phyloP scores from a whole-genome alignment of 2,888 invertebrate species.

The Ochropleura plecta region DNA sequence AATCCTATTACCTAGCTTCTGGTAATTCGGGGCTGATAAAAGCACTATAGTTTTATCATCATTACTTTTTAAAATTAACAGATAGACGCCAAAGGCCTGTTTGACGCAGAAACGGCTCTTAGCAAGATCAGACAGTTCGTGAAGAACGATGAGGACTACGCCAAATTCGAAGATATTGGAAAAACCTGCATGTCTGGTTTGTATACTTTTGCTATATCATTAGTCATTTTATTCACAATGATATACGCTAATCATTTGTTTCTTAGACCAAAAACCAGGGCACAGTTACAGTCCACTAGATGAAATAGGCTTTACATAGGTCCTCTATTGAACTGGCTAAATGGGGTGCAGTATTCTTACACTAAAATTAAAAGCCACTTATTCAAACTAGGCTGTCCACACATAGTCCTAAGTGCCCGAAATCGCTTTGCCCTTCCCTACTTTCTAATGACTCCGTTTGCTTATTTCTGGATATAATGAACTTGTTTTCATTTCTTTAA shows the following conservation, averaged over 20 bases:
- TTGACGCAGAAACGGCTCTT: slow-evolving; percentile 40
- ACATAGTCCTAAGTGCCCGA: background rate
- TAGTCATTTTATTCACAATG: background rate
- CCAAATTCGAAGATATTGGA: slow-evolving; percentile 48
- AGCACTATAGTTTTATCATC: background rate
- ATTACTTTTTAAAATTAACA: slow-evolving; percentile 20
- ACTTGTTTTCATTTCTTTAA: background rate
- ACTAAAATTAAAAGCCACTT: background rate
- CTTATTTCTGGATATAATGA: background rate
- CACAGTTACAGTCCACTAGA: background rate
- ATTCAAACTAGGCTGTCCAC: background rate
- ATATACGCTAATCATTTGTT: background rate
- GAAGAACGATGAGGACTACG: slow-evolving; percentile 53
- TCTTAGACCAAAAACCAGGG: background rate
- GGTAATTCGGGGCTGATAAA: background rate
- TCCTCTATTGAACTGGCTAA: background rate
- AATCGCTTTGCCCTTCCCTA: background rate
- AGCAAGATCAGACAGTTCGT: slow-evolving; percentile 46
- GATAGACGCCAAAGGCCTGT: slow-evolving; percentile 63
- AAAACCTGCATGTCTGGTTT: slow-evolving; percentile 62
- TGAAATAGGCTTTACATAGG: background rate
- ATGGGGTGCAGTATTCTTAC: background rate
- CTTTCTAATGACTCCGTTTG: background rate
- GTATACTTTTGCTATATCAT: slow-evolving; percentile 14
- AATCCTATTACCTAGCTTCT: background rate